Conservation (phyloP, 2,113 vertebrate genomes). For the Hydrolagus affinis region DNA sequence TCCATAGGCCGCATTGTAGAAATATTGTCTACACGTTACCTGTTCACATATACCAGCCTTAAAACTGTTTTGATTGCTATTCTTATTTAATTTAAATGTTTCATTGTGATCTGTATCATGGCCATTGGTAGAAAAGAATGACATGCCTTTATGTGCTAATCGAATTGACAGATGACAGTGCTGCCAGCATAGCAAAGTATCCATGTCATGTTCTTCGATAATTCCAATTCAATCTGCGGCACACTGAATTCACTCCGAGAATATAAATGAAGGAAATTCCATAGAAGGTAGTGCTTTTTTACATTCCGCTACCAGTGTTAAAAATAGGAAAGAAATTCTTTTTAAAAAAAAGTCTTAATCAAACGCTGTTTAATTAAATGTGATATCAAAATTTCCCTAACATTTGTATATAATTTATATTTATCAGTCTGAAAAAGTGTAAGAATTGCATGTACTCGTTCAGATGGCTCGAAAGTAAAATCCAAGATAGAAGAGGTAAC, state of each 20-base stretch:
- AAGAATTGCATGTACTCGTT: constrained; percentile 25
- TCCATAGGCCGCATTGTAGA: constrained; percentile 16
- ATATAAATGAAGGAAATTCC: too few species aligned
- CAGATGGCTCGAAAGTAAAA: constrained; percentile 1
- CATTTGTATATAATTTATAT: constrained; percentile 32
- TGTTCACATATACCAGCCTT: constrained; percentile 14
- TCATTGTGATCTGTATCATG: neutral
- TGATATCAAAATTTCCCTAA: constrained; percentile 19
- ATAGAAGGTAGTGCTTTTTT: constrained; percentile 6
- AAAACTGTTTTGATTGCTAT: neutral
- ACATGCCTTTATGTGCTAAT: neutral
- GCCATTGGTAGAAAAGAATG: neutral
- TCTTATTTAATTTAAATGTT: constrained; percentile 19
- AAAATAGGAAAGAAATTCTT: neutral
- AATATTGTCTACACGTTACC: constrained; percentile 2
- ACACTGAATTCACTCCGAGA: neutral
- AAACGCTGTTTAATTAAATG: constrained; percentile 20
- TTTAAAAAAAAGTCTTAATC: neutral
- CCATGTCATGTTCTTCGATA: neutral
- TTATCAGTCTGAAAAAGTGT: constrained; percentile 11
- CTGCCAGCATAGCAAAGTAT: too few species aligned
- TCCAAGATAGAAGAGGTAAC: neutral
- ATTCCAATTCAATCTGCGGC: neutral
- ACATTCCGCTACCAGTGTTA: neutral
- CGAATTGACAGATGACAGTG: constrained; percentile 12